Evolutionary conservation across 2,797 vertebrate species (phyloP), one percentile per base, ranked within the genome.

Genomic region (Monodelphis domestica): DNA sequence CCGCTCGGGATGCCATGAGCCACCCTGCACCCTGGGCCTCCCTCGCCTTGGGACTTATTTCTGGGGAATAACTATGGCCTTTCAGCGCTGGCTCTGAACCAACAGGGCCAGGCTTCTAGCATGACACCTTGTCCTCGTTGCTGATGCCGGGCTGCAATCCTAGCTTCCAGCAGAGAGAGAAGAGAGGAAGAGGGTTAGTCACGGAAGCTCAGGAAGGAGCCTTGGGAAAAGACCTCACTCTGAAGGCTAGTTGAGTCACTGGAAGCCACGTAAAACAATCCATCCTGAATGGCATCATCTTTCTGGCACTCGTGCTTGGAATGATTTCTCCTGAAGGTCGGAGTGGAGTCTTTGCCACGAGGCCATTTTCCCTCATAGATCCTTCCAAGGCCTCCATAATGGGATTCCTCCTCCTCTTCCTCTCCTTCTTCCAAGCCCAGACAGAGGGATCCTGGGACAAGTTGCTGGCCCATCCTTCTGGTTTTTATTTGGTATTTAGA

Each of bases 291-390:
- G 95, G 93, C 89, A 57, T 95, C 93, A 95, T 96, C 92, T 95
- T 91, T 92, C 95, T 90, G 89, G 78, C 94, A 57, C 97, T 95
- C 91, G 56, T 57, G 95, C 94, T 89, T 91, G 93, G 94, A 94
- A 92, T 84, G 84, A 94, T 93, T 26, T 0, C 54, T 92, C 96
- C 95, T 96, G 96, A 97, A 96, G 93, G 96, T 95, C 92, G 96
- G 91, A 92, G 95, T 88, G 56, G 70, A 94, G 93, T 93, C 94
- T 91, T 93, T 2, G 12, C 92, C 96, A 96, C 97, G 97, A 94
- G 97, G 97, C 95, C 95, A 93, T 97, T 94, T 97, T 96, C 87
- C 94, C 96, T 96, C 96, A 88, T 29, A 91, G 94, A 91, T 95
- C 95, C 95, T 91, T 89, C 89, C 84, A 84, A 84, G 24, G 24